These are phyloP conservation scores for Geotrypetes seraphini DNA, from an alignment of 2,797 vertebrate genomes.

Conservation along the genomic window DNA sequence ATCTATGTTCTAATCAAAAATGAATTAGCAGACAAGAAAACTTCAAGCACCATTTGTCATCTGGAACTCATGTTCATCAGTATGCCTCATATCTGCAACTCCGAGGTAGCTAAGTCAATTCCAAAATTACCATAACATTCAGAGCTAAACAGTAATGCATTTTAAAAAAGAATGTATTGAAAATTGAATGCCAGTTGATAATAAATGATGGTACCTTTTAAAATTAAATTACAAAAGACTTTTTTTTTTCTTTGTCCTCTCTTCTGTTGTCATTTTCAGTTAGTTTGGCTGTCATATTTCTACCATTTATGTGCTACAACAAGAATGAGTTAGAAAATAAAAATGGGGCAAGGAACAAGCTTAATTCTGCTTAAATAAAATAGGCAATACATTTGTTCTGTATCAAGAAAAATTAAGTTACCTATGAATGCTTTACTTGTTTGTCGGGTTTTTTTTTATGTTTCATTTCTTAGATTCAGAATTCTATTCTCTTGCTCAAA, in stretches of 20 bases:
- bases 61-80: conserved; percentile 51
- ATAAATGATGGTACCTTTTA: conserved; percentile 55
- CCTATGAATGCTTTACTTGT: neutral
- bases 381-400: conserved; percentile 11
- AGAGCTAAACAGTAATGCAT: conserved; percentile 61
- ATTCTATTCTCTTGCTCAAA: too few relatives aligned
- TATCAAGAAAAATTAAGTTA: neutral
- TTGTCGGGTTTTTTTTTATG: too few relatives aligned
- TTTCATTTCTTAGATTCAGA: too few relatives aligned
- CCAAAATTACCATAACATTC: conserved; percentile 57
- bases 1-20: conserved; percentile 63
- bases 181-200: conserved; percentile 63
- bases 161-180: conserved; percentile 60
- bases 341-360: conserved; percentile 17
- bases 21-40: conserved; percentile 58
- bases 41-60: conserved; percentile 57
- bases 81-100: conserved; percentile 41
- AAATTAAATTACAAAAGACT: conserved; percentile 50
- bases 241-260: conserved; percentile 36
- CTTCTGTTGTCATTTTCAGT: conserved; percentile 38
- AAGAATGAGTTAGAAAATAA: conserved; percentile 31
- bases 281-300: conserved; percentile 37
- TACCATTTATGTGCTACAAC: conserved; percentile 18
- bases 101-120: conserved; percentile 60
- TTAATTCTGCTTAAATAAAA: conserved; percentile 17